phyloP scores from a whole-genome alignment of 2,888 invertebrate genomes.

The Mythimna albipuncta region DNA sequence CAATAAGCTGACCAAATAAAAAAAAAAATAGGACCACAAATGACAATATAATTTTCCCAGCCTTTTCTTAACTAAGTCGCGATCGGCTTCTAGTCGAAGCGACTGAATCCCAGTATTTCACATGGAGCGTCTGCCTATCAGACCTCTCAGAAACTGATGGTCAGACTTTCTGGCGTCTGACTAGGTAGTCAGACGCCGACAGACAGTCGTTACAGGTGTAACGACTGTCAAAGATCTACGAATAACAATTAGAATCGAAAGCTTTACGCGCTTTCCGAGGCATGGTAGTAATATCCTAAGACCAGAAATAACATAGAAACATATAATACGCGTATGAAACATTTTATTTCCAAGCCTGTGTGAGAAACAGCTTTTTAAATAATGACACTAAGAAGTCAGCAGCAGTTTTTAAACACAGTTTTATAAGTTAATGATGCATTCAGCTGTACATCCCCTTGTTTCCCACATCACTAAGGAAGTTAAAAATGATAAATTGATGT shows the following conservation, averaged over 20 bases:
- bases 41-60: neutral
- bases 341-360: neutral
- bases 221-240: too few relatives aligned
- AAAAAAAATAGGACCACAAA: neutral
- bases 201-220: too few relatives aligned
- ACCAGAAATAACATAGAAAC: neutral
- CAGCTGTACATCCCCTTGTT: conserved; percentile 14
- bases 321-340: neutral
- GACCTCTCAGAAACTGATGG: too few relatives aligned
- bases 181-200: too few relatives aligned
- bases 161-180: too few relatives aligned
- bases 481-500: conserved; percentile 46
- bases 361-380: neutral
- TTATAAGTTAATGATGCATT: conserved; percentile 35
- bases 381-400: neutral
- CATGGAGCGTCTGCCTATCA: too few relatives aligned
- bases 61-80: too few relatives aligned
- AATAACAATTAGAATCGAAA: too few relatives aligned
- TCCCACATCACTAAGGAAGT: conserved; percentile 43
- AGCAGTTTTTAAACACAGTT: neutral
- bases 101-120: too few relatives aligned
- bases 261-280: too few relatives aligned
- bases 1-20: neutral
- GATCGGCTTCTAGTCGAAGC: too few relatives aligned
- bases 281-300: too few relatives aligned